Evolutionary conservation across 2,113 vertebrate species (phyloP), one percentile per base, ranked within the genome.

Genomic region (Artemisiospiza belli): DNA sequence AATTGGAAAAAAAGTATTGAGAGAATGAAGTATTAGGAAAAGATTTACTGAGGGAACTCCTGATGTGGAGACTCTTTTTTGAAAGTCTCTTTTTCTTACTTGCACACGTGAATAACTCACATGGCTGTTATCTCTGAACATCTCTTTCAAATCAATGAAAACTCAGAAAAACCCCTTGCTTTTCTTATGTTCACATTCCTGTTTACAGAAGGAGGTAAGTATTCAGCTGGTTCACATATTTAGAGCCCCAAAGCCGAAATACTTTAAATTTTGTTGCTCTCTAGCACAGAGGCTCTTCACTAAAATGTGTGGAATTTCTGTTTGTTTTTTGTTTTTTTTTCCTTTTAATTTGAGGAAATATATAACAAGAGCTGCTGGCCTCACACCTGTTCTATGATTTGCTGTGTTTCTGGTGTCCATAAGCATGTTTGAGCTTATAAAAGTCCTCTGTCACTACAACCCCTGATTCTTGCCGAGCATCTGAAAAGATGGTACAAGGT

Each of bases 141-240:
- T 44, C 18, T n/a, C 21, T 74, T 84, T 87, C 11, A 68, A 52
- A 89, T 24, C 67, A 5, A 70, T 1, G 3, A 77, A 74, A 74
- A 28, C 10, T 35, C 31, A 19, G 70, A 51, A 37, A 5, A 1
- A 0, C 0, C 4, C 5, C 7, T 9, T 73, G 35, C 24, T 84
- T 91, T 87, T 68, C 7, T 64, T 72, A 69, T 28, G 13, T 70
- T 89, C 33, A 70, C 33, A 9, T 69, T 64, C 44, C 18, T 68
- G 9, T 43, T 87, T 54, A 41, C 24, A 75, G 55, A 30, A 58
- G 13, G 8, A 83, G 16, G n/a, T 31, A 55, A 72, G 4, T n/a
- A 78, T 75, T 62, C 62, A 63, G 17, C 83, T 81, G 12, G 12
- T 46, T 74, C 11, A n/a, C 11, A 37, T 51, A 58, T 73, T 69